Base-by-base conservation (phyloP, 2,888 invertebrate genomes). In the Gnatocerus cornutus region DNA sequence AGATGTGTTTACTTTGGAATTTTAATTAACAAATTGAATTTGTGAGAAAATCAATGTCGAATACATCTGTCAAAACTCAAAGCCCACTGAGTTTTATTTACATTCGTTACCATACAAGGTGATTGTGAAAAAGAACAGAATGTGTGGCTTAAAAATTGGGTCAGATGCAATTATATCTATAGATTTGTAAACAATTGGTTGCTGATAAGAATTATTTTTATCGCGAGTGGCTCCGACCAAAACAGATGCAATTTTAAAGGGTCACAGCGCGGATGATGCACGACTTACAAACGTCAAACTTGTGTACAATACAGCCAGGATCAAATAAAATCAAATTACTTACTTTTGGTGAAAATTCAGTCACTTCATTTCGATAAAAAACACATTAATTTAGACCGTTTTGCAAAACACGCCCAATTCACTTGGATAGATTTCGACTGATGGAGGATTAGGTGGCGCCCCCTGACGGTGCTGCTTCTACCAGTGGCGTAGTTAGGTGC, bases 321-420 rank as follows among this genome's bases (percentile, higher is more conserved):
- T 10, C 52, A 58, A 68, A 48, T 62, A 67, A 75, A 73, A 69
- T 27, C 29, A 63, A 58, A 71, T 69, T 41, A 73, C 72, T 76
- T 75, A 83, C 83, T 81, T 80, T 76, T 72, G 68, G 46, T 71
- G 72, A 71, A 72, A 78, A 78, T 79, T 77, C 77, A 73, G 72
- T 73, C 71, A 76, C 79, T 76, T 80, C 82, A 83, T 83, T 81
- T 81, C 80, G 77, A 76, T 71, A 79, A 79, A 80, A 83, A 79
- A 82, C 81, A 80, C 81, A 82, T 80, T 80, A 79, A 76, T 77
- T 77, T 73, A 74, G 75, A 77, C 73, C 73, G 74, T 74, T 77
- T 78, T 77, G 77, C 75, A 76, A 78, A 76, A 83, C 84, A 84
- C 84, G 83, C 84, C 84, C 84, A 83, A 79, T 80, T 80, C 79